Conservation (phyloP, 2,113 vertebrate genomes). For the Neogobius melanostomus region DNA sequence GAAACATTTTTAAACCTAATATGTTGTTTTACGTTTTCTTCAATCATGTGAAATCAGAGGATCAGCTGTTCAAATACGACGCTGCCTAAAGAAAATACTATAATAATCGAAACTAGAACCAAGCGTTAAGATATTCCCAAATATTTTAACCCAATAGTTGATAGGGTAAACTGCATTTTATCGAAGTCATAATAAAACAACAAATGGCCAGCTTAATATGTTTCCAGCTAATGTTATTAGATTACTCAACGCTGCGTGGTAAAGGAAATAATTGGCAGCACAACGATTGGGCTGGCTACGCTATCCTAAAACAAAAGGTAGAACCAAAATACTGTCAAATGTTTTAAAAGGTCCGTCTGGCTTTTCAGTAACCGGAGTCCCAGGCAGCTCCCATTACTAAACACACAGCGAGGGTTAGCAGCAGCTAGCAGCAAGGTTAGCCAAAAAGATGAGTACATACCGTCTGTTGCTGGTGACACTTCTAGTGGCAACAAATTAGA, state of each 20-base stretch:
- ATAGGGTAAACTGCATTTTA: neutral
- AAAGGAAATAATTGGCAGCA: neutral
- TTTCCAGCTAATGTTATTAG: neutral
- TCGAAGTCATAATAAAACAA: neutral
- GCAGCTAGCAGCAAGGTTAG: constrained; percentile 50
- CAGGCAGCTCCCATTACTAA: constrained; percentile 43
- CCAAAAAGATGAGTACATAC: constrained; percentile 62
- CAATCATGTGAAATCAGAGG: neutral
- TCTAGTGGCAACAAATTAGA: constrained; percentile 17
- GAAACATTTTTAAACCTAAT: neutral
- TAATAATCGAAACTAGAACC: neutral
- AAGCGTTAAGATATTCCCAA: neutral
- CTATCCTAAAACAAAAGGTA: neutral
- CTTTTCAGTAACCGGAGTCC: constrained; percentile 15
- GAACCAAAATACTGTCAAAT: neutral
- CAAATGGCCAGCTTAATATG: neutral
- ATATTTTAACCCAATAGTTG: neutral
- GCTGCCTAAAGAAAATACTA: neutral
- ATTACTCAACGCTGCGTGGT: neutral
- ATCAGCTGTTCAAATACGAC: neutral
- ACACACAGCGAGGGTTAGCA: constrained; percentile 53
- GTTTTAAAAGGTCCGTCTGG: neutral
- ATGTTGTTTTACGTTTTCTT: neutral
- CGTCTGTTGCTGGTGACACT: constrained; percentile 62
- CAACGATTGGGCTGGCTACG: neutral